A percentile compares a stretch with the other conserved stretches of the same genome.
These are phyloP conservation scores for Anaspis maculata DNA, from an alignment of 2,888 invertebrate species.

Conservation along the genomic window DNA sequence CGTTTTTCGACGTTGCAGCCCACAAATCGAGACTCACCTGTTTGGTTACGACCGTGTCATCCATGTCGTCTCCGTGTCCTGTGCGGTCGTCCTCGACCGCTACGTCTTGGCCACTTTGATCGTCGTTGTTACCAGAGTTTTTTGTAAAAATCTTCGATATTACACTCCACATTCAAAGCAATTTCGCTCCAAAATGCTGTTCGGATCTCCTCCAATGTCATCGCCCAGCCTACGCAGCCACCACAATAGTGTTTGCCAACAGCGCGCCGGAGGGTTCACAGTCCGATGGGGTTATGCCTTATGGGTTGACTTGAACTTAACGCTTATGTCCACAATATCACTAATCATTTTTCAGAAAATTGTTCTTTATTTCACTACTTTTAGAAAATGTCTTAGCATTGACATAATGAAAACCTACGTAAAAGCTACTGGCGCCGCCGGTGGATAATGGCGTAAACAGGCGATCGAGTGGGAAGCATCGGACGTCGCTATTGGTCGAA, in stretches of 20 bases:
- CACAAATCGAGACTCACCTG: no score
- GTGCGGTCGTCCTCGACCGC: constrained; percentile 28
- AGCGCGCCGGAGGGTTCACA: background rate
- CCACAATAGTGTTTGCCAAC: constrained; percentile 1
- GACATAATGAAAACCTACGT: constrained; percentile 35
- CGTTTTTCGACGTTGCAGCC: no score
- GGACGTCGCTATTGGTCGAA: no score
- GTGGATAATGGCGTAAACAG: background rate
- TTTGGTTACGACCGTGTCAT: constrained; percentile 57
- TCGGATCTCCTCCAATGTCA: constrained; percentile 38
- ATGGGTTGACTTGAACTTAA: no score
- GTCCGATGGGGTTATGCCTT: background rate
- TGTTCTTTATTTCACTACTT: constrained; percentile 20
- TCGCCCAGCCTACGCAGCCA: constrained; percentile 38
- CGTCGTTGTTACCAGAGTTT: constrained; percentile 32
- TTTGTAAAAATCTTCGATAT: constrained; percentile 40
- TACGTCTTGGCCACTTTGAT: constrained; percentile 26
- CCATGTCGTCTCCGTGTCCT: constrained; percentile 49
- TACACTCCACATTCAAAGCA: constrained; percentile 41
- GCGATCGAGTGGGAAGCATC: no score
- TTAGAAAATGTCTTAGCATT: constrained; percentile 27
- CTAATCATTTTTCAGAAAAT: constrained; percentile 4
- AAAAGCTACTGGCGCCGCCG: background rate
- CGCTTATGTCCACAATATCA: no score
- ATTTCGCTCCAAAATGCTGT: constrained; percentile 31